Base-by-base conservation (phyloP, 2,797 vertebrate species). In the Phoebastria nigripes region DNA sequence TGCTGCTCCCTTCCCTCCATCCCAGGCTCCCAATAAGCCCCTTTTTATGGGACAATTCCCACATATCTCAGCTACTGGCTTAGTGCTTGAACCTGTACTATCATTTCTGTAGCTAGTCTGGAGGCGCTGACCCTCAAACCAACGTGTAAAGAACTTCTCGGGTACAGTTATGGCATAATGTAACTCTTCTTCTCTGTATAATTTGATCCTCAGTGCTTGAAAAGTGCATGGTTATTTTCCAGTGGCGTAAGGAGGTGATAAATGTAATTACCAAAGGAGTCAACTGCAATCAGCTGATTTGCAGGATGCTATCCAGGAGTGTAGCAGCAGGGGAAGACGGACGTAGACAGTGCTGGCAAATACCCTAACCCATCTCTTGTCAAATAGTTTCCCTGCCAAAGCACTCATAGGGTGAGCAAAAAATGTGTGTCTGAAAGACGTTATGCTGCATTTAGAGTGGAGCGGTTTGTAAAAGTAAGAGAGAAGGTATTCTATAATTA, bases 141-240 rank as follows among this genome's bases (percentile, higher is more conserved):
- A 77, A 19, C 1, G 4, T 1, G 0, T 2, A 9, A 44, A 59
- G 21, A 44, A 21, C 9, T 39, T 67, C 8, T 31, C 0, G 1
- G 26, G 3, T 46, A 3, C 0, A 1, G 5, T 51, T 72, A 24
- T 47, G 12, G 4, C 11, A 35, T 11, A 33, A 39, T 1, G 1
- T 10, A 87, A 10, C 4, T 8, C 0, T 26, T 14, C 37, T 28
- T 15, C 12, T 25, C 52, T 35, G 3, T 72, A 39, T 16, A 41
- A 16, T 31, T 44, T 39, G 26, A 42, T 35, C 29, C 24, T 71
- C 13, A 2, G 2, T 21, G 7, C 12, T 52, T 33, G 21, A 37
- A 52, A 88, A 73, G 2, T 1, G 1, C 15, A 4, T 29, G 46
- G 3, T 22, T 47, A 16, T 83, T 78, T 70, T 21, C 39, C 15